Percentiles rank a stretch among this genome's conserved stretches.
Evolutionary conservation across 2,888 invertebrate species (phyloP).

Genomic region (Lordiphosa andalusiaca): DNA sequence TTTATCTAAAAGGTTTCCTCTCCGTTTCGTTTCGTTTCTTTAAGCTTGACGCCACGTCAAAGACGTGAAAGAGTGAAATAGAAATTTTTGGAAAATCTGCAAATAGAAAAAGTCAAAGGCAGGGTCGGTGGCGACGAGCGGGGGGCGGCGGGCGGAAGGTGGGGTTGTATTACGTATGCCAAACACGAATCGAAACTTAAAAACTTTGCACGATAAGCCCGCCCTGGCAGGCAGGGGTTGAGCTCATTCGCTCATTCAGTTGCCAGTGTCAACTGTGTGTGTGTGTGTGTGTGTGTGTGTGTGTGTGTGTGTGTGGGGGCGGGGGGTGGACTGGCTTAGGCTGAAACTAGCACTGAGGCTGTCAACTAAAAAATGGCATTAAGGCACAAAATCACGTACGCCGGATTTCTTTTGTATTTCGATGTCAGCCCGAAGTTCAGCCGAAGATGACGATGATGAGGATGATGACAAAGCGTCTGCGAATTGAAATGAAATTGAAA

Average conservation of each 20-base stretch:
- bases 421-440: slow-evolving; percentile 37
- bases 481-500: slow-evolving; percentile 77
- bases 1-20: too few species aligned
- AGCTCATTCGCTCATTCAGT: slow-evolving; percentile 39
- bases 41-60: too few species aligned
- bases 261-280: slow-evolving; percentile 31
- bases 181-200: slow-evolving; percentile 73
- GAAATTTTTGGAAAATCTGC: slow-evolving; percentile 4
- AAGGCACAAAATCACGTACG: slow-evolving; percentile 77
- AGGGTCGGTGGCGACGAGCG: neutral
- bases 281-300: slow-evolving; percentile 2
- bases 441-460: slow-evolving; percentile 34
- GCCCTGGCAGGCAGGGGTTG: slow-evolving; percentile 21
- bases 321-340: slow-evolving; percentile 1
- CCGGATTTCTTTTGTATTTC: slow-evolving; percentile 73
- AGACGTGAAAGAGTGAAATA: neutral
- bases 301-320: neutral
- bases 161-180: slow-evolving; percentile 65
- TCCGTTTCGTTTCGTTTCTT: too few species aligned
- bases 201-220: slow-evolving; percentile 75
- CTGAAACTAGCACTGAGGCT: slow-evolving; percentile 40
- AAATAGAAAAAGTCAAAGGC: slow-evolving; percentile 5
- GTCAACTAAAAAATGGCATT: slow-evolving; percentile 63
- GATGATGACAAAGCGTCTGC: slow-evolving; percentile 54
- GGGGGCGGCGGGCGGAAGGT: neutral